Conservation (phyloP, 2,797 vertebrate genomes). For the Alca torda region DNA sequence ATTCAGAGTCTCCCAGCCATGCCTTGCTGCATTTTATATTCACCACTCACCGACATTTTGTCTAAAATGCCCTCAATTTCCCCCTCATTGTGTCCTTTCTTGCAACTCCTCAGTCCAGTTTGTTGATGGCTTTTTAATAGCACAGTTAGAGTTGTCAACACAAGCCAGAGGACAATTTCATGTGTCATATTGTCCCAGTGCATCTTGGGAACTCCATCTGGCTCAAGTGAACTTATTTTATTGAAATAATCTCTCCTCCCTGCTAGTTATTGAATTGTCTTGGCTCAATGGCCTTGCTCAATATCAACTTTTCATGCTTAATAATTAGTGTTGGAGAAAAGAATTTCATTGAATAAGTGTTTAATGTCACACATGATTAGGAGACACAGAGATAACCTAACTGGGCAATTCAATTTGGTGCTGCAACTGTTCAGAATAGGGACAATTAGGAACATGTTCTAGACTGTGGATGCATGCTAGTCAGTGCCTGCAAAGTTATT, state of each 20-base stretch:
- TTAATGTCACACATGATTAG: slow-evolving; percentile 67
- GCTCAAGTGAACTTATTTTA: slow-evolving; percentile 28
- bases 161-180: slow-evolving; percentile 35
- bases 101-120: not conserved
- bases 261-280: slow-evolving; percentile 49
- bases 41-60: not conserved
- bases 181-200: slow-evolving; percentile 14
- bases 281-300: slow-evolving; percentile 57
- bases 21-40: not conserved
- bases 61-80: not conserved
- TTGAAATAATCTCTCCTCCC: slow-evolving; percentile 66
- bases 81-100: not conserved
- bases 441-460: not conserved
- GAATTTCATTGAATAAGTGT: slow-evolving; percentile 51
- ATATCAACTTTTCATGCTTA: slow-evolving; percentile 59
- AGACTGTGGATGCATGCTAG: not conserved
- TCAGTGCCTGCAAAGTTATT: not conserved
- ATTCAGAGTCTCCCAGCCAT: not conserved
- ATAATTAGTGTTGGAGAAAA: slow-evolving; percentile 49
- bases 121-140: slow-evolving; percentile 56
- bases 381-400: slow-evolving; percentile 9
- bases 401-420: not conserved
- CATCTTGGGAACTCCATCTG: slow-evolving; percentile 40
- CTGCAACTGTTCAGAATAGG: not conserved
- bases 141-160: slow-evolving; percentile 36